A percentile compares a stretch with the other conserved stretches of the same genome.
Conservation (phyloP, 2,797 vertebrate species). For the Enteromius treurensis region DNA sequence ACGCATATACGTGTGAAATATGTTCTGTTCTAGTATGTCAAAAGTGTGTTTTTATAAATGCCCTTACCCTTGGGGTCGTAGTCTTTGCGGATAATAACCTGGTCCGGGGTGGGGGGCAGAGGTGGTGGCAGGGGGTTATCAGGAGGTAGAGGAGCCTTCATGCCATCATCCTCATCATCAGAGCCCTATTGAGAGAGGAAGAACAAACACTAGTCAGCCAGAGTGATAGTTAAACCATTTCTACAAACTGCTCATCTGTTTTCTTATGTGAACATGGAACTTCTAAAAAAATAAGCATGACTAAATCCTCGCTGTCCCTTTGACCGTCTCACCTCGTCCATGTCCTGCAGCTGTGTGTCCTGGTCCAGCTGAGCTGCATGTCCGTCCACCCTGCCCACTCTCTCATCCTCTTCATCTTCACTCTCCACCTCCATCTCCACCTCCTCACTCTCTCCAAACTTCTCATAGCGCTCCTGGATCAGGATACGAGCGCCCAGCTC, state of each 20-base stretch:
- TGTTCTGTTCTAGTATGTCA: neutral
- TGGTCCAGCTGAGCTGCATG: slow-evolving; percentile 89
- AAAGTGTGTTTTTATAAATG: neutral
- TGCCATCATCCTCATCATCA: slow-evolving; percentile 93
- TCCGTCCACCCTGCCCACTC: slow-evolving; percentile 80
- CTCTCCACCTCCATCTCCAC: slow-evolving; percentile 99
- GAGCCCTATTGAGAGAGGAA: slow-evolving; percentile 82
- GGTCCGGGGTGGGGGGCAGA: slow-evolving; percentile 95
- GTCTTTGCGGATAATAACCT: slow-evolving; percentile 98
- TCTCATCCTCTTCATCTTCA: slow-evolving; percentile 91
- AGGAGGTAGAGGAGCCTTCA: slow-evolving; percentile 92
- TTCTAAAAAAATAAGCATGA: neutral
- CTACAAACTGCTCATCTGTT: neutral
- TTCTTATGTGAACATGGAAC: neutral
- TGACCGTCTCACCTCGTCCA: slow-evolving; percentile 88
- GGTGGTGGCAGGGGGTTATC: slow-evolving; percentile 97
- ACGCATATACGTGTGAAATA: neutral
- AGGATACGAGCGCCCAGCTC: slow-evolving; percentile 96
- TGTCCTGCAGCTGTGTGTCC: slow-evolving; percentile 97
- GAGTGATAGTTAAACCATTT: neutral
- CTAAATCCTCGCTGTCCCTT: no score
- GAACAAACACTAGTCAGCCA: neutral
- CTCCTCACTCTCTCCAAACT: slow-evolving; percentile 98
- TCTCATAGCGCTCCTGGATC: slow-evolving; percentile 98
- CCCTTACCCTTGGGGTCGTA: slow-evolving; percentile 95